Evolutionary conservation across 2,888 invertebrate species (phyloP).

Genomic region (Alloplasta piceator): DNA sequence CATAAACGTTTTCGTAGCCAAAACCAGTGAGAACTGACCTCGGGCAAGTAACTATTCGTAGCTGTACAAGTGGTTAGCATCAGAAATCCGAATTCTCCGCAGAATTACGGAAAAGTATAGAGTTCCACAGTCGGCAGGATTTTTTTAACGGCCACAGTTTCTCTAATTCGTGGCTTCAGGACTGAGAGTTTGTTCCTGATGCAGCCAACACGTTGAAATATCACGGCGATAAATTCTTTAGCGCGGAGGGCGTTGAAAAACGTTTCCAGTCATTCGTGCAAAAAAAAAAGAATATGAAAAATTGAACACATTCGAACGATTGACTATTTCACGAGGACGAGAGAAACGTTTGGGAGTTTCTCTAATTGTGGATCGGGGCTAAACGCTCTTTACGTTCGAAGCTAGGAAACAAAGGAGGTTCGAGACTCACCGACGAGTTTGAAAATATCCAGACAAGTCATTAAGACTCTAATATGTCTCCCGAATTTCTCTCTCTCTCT

Average conservation of each 20-base stretch:
- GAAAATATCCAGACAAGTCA: conserved; percentile 41
- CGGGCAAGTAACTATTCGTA: background rate
- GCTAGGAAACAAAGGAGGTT: conserved; percentile 12
- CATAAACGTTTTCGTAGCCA: conserved; percentile 9
- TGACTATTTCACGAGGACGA: background rate
- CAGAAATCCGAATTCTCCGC: conserved; percentile 30
- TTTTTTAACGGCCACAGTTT: conserved; percentile 43
- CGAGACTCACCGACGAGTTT: conserved; percentile 2
- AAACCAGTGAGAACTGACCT: conserved; percentile 18
- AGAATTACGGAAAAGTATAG: conserved; percentile 49
- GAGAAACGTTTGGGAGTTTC: conserved; percentile 36
- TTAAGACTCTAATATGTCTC: conserved; percentile 3
- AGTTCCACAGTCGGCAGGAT: conserved; percentile 4
- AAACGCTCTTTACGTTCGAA: conserved; percentile 2
- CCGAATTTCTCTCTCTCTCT: conserved; percentile 18
- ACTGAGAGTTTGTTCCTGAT: conserved; percentile 32
- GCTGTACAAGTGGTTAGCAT: background rate
- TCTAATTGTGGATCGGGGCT: conserved; percentile 40
- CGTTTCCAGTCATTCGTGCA: conserved; percentile 37
- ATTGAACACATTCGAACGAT: background rate
- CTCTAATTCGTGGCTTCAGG: conserved; percentile 51
- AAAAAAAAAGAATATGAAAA: conserved; percentile 23
- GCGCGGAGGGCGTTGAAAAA: conserved; percentile 25
- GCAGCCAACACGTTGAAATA: conserved; percentile 10
- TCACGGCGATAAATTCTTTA: background rate